Evolutionary conservation across 2,797 vertebrate genomes (phyloP), one percentile per base, ranked within the genome.

Genomic region (Protonibea diacanthus): DNA sequence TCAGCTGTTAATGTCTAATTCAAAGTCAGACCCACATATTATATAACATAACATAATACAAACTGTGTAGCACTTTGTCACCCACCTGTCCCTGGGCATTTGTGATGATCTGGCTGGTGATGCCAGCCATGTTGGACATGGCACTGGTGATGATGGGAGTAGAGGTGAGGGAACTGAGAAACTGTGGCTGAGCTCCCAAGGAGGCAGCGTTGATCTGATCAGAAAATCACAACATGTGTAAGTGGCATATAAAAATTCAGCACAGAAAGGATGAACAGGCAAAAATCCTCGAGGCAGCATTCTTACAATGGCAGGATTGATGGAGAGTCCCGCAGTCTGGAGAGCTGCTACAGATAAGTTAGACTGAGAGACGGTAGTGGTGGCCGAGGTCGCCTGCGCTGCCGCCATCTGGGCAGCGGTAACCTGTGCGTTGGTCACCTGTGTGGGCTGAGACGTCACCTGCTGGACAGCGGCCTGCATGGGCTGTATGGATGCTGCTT

Each of bases 11-110:
- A 38, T 33, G 33, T 33, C 33, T 8, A 33, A 33, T 33, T 33
- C 29, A 33, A 33, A 29, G 14, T 60, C 21, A 25, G 38, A 25
- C 38, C 40, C 15, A 58, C 52, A 51, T 38, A 14, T 38, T 38
- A 48, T 18, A 67, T 44, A 45, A 77, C 17, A n/a, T 21, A 15
- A 9, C 25, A 68, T 48, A 17, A 25, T 0, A 44, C 17, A 29
- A 67, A 45, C 3, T 20, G 45, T n/a, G 14, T 6, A n/a, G 38
- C 3, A 6, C 10, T 47, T 47, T 21, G 25, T 14, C 14, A 76
- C 91, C 66, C 62, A 96, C 98, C 96, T 98, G 98, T 81, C 98
- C 98, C 88, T 98, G 98, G 76, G 97, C 95, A 56, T 97, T 99
- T 64, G 97, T 98, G 91, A 99, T 96, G 86, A 99, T 96, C 91